These are phyloP conservation scores for Sceliomorpha sp. DNA, from an alignment of 2,888 invertebrate genomes.

Conservation along the genomic window DNA sequence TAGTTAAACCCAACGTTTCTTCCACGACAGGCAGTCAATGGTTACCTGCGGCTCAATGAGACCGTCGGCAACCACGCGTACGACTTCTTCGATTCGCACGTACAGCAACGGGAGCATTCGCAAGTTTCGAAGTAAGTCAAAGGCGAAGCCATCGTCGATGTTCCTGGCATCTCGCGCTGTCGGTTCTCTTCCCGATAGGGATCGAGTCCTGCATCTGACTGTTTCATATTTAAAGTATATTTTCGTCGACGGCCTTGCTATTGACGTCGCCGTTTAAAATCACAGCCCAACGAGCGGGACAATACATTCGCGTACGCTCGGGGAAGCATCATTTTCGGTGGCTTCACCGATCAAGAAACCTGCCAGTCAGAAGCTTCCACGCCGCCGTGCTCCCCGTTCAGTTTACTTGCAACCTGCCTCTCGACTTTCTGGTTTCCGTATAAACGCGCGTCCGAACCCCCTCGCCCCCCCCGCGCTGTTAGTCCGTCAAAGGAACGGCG, in stretches of 20 bases:
- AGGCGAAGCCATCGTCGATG: conserved; percentile 32
- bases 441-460: too few species aligned
- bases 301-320: conserved; percentile 66
- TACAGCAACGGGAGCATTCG: conserved; percentile 15
- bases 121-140: conserved; percentile 41
- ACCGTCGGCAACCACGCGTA: conserved; percentile 15
- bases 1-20: neutral
- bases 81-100: conserved; percentile 32
- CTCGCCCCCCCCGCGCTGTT: conserved; percentile 1
- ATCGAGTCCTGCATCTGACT: conserved; percentile 73
- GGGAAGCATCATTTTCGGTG: conserved; percentile 78
- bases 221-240: conserved; percentile 78
- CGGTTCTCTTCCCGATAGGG: conserved; percentile 49
- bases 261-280: conserved; percentile 63
- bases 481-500: conserved; percentile 28
- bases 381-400: conserved; percentile 58
- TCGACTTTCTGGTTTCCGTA: conserved; percentile 69
- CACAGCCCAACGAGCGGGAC: conserved; percentile 54
- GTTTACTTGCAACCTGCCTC: conserved; percentile 71
- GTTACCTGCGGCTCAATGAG: conserved; percentile 21
- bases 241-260: conserved; percentile 70
- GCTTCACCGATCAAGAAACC: conserved; percentile 79
- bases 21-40: conserved; percentile 17
- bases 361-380: conserved; percentile 77
- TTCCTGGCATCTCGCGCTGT: conserved; percentile 49